Conservation (phyloP, 2,113 vertebrate genomes). For the Alces alces region DNA sequence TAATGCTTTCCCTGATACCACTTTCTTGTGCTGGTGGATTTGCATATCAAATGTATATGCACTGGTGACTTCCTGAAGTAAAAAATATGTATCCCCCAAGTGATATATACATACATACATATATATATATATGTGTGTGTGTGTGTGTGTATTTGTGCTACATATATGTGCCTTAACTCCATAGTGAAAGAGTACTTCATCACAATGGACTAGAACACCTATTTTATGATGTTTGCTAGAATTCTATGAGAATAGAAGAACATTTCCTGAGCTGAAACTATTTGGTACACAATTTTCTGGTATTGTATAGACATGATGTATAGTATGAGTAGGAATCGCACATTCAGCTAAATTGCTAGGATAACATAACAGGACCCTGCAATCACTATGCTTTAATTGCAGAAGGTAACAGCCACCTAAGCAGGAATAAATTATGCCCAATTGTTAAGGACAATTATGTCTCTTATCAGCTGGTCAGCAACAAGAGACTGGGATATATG, state of each 20-base stretch:
- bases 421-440: conserved; percentile 66
- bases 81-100: neutral
- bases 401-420: conserved; percentile 55
- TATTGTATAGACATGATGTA: neutral
- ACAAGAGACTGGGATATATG: conserved; percentile 62
- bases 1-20: neutral
- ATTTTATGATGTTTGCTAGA: conserved; percentile 1
- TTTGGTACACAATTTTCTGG: neutral
- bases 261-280: neutral
- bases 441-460: conserved; percentile 68
- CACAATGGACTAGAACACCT: neutral
- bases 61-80: neutral
- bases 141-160: neutral
- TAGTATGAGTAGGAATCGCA: neutral
- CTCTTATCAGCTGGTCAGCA: conserved; percentile 70
- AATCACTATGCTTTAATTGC: conserved; percentile 60
- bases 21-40: neutral
- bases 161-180: neutral
- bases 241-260: neutral
- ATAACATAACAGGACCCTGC: conserved; percentile 19
- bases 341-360: conserved; percentile 43
- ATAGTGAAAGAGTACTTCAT: neutral
- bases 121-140: neutral
- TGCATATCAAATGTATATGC: neutral
- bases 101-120: neutral